Evolutionary conservation across 2,113 vertebrate species (phyloP), one percentile per base, ranked within the genome.

Genomic region (Empidonax traillii): DNA sequence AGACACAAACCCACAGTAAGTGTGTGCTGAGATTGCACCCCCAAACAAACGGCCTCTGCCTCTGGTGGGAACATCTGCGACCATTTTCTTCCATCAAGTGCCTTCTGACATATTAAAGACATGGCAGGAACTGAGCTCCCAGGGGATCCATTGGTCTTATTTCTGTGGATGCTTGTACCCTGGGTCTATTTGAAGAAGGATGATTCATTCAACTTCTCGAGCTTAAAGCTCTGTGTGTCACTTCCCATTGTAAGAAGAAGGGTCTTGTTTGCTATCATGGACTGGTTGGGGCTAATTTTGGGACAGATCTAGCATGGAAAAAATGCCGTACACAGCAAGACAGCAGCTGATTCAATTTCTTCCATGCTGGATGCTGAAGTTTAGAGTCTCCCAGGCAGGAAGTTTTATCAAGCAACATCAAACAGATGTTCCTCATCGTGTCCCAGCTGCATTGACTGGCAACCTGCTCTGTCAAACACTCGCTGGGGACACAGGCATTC

Each of bases 81-180:
- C 73, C 68, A 56, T 78, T 85, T 92, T 93, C 73, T 75, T 78
- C 83, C 35, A 49, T 63, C 2, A 3, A 88, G 39, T 92, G 94
- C 85, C 86, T 92, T 82, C 89, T 95, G 95, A 77, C 93, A 95
- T 93, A 89, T 67, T 95, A 94, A 97, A 93, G 85, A 58, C 85
- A 85, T 41, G 78, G 68, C 80, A 95, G 91, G 90, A 95, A 88
- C 82, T 69, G 63, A 81, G 62, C 33, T 96, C 94, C 89, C 94
- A n/a, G 47, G 95, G 85, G 87, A 95, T 90, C 79, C 74, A 44
- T 21, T 56, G 87, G 73, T 85, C 85, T 92, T 93, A 52, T 90
- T 96, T 90, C 62, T 88, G 89, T 58, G 76, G 71, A 85, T 10
- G 20, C 72, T 81, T 92, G 53, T 94, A 78, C 62, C 75, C 71